Base-by-base conservation (phyloP, 1,140 invertebrate genomes). In the Heliconius melpomene region DNA sequence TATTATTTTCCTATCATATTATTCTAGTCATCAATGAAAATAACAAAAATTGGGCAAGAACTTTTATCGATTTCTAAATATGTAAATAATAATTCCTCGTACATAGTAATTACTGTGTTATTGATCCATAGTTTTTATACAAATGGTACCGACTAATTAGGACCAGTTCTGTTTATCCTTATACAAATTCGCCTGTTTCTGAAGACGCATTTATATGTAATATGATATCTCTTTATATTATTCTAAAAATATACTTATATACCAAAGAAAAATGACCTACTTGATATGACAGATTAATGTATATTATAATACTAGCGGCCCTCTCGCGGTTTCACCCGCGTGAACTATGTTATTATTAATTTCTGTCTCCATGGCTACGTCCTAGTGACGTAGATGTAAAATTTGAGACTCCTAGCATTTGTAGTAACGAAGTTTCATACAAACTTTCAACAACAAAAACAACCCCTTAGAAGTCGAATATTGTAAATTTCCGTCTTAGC, bases 111-210 rank as follows among this genome's bases (percentile, higher is more conserved):
- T 66, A 66, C 60, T 23, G 23, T 26, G 23, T 66, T 66, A 66
- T 66, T 66, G 60, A 66, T 66, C 60, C 60, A 66, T 26, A 11
- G 26, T 66, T 66, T 66, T 66, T 66, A 66, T 29, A 29, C 13
- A 26, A 66, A 66, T 66, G 5, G 11, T 66, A 26, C 60, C 60
- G 11, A 29, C 60, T 66, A 66, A 66, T 66, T 66, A 66, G 60
- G 26, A 66, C 60, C 60, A 66, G 60, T 66, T 66, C 26, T 66
- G 9, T 16, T 26, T 13, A 66, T 66, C 23, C 26, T 66, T 1
- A 26, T 66, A 66, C 8, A 13, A 26, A 11, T 66, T 60, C n/a
- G n/a, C 9, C n/a, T 60, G 23, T 60, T 60, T 66, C 11, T 66
- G 60, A 23, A 57, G 20, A 26, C 26, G 3, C 26, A 66, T 11